These are phyloP conservation scores for Enteromius paludinosus DNA, from an alignment of 2,797 vertebrate genomes.

Conservation along the genomic window DNA sequence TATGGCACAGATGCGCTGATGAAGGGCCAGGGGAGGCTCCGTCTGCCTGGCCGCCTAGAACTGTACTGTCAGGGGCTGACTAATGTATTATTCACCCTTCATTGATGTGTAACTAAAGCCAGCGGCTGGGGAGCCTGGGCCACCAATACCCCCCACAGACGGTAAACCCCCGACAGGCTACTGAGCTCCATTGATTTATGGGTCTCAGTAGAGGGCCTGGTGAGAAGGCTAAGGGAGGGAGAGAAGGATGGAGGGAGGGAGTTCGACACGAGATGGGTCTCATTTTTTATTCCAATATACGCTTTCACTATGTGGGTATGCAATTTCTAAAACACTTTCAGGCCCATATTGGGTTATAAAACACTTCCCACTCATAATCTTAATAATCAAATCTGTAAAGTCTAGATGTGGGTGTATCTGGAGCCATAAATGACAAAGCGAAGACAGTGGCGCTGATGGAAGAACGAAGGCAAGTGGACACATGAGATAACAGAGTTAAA, in stretches of 20 bases:
- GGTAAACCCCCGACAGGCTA: slow-evolving; percentile 64
- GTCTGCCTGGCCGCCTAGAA: slow-evolving; percentile 36
- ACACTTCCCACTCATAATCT: background rate
- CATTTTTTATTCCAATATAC: slow-evolving; percentile 4
- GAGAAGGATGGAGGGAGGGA: background rate
- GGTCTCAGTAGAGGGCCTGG: slow-evolving; percentile 50
- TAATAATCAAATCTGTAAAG: slow-evolving; percentile 1
- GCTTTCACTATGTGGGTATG: background rate
- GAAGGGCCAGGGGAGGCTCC: slow-evolving; percentile 35
- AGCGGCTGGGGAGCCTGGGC: slow-evolving; percentile 65
- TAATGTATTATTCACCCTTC: slow-evolving; percentile 81
- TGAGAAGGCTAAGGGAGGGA: slow-evolving; percentile 23
- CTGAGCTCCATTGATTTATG: slow-evolving; percentile 72
- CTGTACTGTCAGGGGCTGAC: slow-evolving; percentile 56
- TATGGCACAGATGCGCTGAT: slow-evolving; percentile 55
- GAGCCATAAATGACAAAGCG: background rate
- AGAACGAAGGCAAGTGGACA: slow-evolving; percentile 24
- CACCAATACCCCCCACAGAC: slow-evolving; percentile 68
- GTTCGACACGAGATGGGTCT: background rate
- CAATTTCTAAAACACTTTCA: slow-evolving; percentile 8
- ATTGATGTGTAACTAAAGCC: slow-evolving; percentile 82
- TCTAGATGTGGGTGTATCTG: background rate
- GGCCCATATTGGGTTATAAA: background rate
- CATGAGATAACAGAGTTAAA: slow-evolving; percentile 22
- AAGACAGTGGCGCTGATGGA: background rate